Evolutionary conservation across 2,113 vertebrate genomes (phyloP).

Genomic region (Alaudala cheleensis): DNA sequence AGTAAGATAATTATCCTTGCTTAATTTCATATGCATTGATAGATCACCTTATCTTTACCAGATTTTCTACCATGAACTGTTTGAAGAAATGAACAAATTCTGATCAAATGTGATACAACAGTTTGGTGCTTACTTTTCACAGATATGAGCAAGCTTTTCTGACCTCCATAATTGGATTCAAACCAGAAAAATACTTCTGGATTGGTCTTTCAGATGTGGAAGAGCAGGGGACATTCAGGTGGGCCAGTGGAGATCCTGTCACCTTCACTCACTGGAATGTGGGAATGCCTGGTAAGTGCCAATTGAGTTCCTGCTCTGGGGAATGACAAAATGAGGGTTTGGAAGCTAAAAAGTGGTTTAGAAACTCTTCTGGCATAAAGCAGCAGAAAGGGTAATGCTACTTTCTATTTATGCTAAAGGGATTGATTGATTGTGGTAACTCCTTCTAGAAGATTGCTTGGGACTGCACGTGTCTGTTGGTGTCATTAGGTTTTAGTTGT

Average conservation of each 20-base stretch:
- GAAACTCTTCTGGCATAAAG: background rate
- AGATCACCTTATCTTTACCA: background rate
- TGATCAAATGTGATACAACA: background rate
- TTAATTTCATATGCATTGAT: background rate
- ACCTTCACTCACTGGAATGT: slow-evolving; percentile 90
- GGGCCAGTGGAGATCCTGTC: slow-evolving; percentile 74
- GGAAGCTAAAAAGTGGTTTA: background rate
- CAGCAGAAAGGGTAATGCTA: background rate
- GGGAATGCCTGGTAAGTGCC: slow-evolving; percentile 86
- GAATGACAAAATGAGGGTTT: background rate
- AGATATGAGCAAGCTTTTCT: slow-evolving; percentile 95
- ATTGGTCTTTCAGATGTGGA: slow-evolving; percentile 83
- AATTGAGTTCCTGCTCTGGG: background rate
- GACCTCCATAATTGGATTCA: slow-evolving; percentile 87
- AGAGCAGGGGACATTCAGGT: slow-evolving; percentile 76
- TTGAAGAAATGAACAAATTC: background rate
- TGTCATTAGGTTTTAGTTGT: background rate
- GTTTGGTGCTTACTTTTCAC: background rate
- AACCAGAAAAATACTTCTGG: slow-evolving; percentile 93
- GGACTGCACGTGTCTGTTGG: background rate
- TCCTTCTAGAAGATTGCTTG: background rate
- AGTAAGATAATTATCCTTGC: background rate
- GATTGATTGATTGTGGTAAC: background rate
- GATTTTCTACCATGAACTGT: background rate
- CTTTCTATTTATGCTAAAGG: background rate